Base-by-base conservation (phyloP, 2,113 vertebrate species). In the Urocynchramus pylzowi region DNA sequence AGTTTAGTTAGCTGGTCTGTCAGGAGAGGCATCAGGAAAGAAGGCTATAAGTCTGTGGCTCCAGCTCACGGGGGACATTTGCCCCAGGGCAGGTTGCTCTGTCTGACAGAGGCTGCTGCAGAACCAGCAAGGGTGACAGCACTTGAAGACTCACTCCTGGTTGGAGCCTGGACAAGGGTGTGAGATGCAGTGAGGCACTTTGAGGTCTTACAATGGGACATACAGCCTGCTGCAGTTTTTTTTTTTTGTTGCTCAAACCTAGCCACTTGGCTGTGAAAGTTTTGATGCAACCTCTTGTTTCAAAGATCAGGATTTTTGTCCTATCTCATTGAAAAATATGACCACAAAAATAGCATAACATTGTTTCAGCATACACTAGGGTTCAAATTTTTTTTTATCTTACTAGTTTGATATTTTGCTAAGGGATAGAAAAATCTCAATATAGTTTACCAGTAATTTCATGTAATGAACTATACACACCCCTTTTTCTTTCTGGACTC, bases 121-220 rank as follows among this genome's bases (percentile, higher is more conserved):
- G 44, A 59, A 39, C 33, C 5, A 3, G 26, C 9, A 37, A 54
- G 54, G 9, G 22, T 44, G 54, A 39, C 7, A 6, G 10, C 19
- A 6, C 13, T 33, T 3, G 13, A 0, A 4, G 6, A 3, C 27
- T 35, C 11, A 10, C 35, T 49, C 15, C 24, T 22, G 47, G 16
- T 0, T 1, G 1, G 24, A 64, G 22, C 6, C 39, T 35, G 1
- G 0, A 10, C 2, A 1, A 1, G 26, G 6, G 1, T 20, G 9
- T 44, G 31, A 84, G 31, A 57, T 1, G 2, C 24, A 57, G 12
- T 0, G 7, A 77, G 21, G 33, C n/a, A 70, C 12, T 50, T 67
- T 11, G 30, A 77, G 30, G 13, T 23, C 47, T 39, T 78, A 15
- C 7, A 82, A 3, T 14, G 12, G 16, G 16, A 59, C 6, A 6